Evolutionary conservation across 2,888 invertebrate genomes (phyloP).

Genomic region (Anodontia alba): DNA sequence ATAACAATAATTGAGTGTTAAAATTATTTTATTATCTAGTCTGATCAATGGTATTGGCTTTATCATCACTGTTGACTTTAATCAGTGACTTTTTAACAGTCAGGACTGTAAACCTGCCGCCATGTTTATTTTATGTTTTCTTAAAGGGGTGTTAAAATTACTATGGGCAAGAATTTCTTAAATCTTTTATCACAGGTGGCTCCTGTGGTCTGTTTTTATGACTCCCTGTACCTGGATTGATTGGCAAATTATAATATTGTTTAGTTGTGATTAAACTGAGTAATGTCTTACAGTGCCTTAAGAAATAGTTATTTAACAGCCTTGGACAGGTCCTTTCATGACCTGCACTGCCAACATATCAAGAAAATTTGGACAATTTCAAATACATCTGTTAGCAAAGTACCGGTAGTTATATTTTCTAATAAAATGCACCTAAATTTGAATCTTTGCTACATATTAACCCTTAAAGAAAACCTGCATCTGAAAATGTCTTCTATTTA

Average conservation of each 20-base stretch:
- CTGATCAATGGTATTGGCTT: neutral
- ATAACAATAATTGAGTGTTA: constrained; percentile 15
- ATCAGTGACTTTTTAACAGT: constrained; percentile 8
- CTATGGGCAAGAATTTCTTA: constrained; percentile 45
- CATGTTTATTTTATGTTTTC: constrained; percentile 41
- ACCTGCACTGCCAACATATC: too few species aligned
- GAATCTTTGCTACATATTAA: too few species aligned
- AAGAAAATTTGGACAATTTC: too few species aligned
- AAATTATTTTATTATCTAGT: constrained; percentile 16
- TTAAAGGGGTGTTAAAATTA: constrained; percentile 39
- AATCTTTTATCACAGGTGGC: neutral
- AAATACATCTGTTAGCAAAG: too few species aligned
- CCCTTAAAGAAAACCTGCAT: too few species aligned
- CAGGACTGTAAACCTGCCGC: constrained; percentile 28
- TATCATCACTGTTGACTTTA: constrained; percentile 12
- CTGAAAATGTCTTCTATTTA: too few species aligned
- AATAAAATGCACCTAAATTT: too few species aligned
- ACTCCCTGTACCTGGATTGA: neutral
- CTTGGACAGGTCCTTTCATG: too few species aligned
- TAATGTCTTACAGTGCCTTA: neutral
- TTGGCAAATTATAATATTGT: constrained; percentile 29
- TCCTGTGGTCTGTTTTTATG: neutral
- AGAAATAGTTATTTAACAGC: neutral
- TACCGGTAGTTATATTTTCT: too few species aligned
- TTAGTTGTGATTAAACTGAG: constrained; percentile 13